phyloP scores from a whole-genome alignment of 2,797 vertebrate species.

The Benthosema pterotum region DNA sequence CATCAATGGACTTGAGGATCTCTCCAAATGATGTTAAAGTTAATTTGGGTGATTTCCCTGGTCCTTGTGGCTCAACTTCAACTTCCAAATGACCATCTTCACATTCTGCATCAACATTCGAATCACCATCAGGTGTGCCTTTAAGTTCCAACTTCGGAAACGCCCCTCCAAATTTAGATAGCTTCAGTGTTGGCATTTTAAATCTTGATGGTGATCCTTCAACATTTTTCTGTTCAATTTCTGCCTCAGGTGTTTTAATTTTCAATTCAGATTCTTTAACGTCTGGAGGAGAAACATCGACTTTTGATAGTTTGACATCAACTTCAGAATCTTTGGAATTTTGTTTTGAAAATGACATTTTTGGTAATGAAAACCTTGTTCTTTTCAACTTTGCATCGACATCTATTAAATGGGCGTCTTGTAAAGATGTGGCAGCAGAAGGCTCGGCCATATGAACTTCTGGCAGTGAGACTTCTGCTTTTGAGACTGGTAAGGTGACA shows the following conservation, averaged over 20 bases:
- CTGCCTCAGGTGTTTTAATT: slow-evolving; percentile 15
- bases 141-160: slow-evolving; percentile 20
- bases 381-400: too few species aligned
- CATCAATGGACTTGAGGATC: slow-evolving; percentile 67
- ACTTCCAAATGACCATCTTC: slow-evolving; percentile 40
- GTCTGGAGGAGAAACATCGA: slow-evolving; percentile 27
- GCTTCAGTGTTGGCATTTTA: slow-evolving; percentile 72
- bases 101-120: slow-evolving; percentile 33
- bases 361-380: not conserved
- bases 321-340: slow-evolving; percentile 1
- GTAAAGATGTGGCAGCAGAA: too few species aligned
- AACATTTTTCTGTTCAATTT: slow-evolving; percentile 9
- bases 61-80: slow-evolving; percentile 48
- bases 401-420: too few species aligned
- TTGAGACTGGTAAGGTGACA: not conserved
- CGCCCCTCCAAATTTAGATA: slow-evolving; percentile 57
- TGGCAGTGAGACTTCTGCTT: not conserved
- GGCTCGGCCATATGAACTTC: too few species aligned
- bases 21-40: slow-evolving; percentile 77
- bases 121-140: slow-evolving; percentile 58
- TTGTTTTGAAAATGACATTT: too few species aligned
- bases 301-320: slow-evolving; percentile 26
- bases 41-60: slow-evolving; percentile 78
- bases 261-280: slow-evolving; percentile 41
- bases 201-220: slow-evolving; percentile 58